Conservation (phyloP, 2,888 invertebrate genomes). For the Xestia rhomboidea region DNA sequence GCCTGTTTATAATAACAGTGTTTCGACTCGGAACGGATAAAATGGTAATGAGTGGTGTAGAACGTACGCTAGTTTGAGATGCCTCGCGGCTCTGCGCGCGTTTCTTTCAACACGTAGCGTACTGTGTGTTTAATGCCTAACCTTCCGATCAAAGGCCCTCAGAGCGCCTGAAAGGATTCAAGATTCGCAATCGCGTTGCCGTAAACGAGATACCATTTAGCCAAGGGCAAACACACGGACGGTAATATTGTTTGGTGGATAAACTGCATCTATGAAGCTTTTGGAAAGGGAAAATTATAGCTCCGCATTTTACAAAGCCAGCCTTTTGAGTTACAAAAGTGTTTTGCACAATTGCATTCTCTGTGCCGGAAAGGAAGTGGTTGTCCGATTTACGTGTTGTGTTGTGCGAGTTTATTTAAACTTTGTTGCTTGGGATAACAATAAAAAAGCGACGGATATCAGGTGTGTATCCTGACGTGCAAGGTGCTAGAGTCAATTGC, state of each 20-base stretch:
- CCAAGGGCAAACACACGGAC: slow-evolving; percentile 82
- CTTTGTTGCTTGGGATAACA: slow-evolving; percentile 1
- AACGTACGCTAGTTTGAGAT: slow-evolving; percentile 83
- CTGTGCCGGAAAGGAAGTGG: slow-evolving; percentile 27
- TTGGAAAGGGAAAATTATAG: slow-evolving; percentile 80
- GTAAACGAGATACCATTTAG: slow-evolving; percentile 87
- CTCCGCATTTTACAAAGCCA: slow-evolving; percentile 62
- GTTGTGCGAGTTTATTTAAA: slow-evolving; percentile 29
- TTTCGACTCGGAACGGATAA: slow-evolving; percentile 82
- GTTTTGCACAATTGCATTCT: slow-evolving; percentile 52
- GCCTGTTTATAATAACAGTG: slow-evolving; percentile 88
- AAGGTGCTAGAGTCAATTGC: slow-evolving; percentile 40
- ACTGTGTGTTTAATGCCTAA: slow-evolving; percentile 88
- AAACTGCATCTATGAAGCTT: slow-evolving; percentile 76
- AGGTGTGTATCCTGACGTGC: slow-evolving; percentile 36
- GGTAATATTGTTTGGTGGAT: slow-evolving; percentile 75
- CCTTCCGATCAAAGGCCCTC: slow-evolving; percentile 83
- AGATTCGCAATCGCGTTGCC: slow-evolving; percentile 86
- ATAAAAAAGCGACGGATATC: slow-evolving; percentile 24
- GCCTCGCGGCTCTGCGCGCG: slow-evolving; percentile 81
- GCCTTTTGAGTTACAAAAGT: slow-evolving; percentile 54
- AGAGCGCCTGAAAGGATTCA: slow-evolving; percentile 82
- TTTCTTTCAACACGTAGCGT: slow-evolving; percentile 89
- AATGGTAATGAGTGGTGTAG: slow-evolving; percentile 86
- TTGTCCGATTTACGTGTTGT: slow-evolving; percentile 41